A percentile compares a stretch with the other conserved stretches of the same genome.
Evolutionary conservation across 2,888 invertebrate species (phyloP).

Genomic region (Pristionchus arcanus): DNA sequence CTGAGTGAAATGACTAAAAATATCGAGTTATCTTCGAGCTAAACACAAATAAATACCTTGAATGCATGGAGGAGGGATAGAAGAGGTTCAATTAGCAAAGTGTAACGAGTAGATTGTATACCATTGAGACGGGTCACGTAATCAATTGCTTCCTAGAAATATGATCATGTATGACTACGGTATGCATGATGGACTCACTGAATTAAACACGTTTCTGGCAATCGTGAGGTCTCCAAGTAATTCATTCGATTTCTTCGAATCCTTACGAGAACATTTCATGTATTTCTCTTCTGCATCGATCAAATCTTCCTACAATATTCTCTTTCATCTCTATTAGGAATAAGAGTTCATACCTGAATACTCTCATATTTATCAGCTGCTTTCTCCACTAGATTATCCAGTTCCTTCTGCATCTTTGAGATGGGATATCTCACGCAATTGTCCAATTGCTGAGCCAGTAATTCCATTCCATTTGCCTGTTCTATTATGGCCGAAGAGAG

Average conservation of each 20-base stretch:
- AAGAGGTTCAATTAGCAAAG: constrained; percentile 52
- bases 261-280: constrained; percentile 38
- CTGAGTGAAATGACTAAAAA: constrained; percentile 46
- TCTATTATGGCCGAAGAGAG: constrained; percentile 25
- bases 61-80: constrained; percentile 47
- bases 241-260: constrained; percentile 49
- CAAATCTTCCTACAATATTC: constrained; percentile 40
- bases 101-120: constrained; percentile 50
- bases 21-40: background rate
- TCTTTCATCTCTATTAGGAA: background rate
- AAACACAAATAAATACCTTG: constrained; percentile 33
- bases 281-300: constrained; percentile 55
- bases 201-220: constrained; percentile 43
- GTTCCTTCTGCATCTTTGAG: constrained; percentile 48
- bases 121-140: constrained; percentile 52
- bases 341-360: background rate
- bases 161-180: background rate
- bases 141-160: constrained; percentile 46
- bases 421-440: constrained; percentile 55
- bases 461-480: constrained; percentile 50
- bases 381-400: constrained; percentile 31
- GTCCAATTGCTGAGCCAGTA: constrained; percentile 48
- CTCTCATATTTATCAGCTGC: constrained; percentile 14
- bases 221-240: constrained; percentile 21
- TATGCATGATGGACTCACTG: background rate